Evolutionary conservation across 2,797 vertebrate genomes (phyloP).

Genomic region (Eospalax fontanierii): DNA sequence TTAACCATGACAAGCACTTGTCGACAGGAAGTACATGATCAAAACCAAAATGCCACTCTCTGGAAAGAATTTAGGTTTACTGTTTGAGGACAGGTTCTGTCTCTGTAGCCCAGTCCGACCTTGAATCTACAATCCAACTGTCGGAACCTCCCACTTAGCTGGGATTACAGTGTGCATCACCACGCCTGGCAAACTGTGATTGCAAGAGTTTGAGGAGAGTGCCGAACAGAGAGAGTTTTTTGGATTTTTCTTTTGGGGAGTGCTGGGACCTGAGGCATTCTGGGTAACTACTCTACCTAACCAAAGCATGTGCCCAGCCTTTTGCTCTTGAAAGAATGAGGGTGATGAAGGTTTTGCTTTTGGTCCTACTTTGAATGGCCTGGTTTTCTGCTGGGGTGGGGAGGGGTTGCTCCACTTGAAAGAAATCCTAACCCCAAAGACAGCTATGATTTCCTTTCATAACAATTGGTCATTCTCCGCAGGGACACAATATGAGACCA

Average conservation of each 20-base stretch:
- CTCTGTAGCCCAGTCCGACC: neutral
- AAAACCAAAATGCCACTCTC: neutral
- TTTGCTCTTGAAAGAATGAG: neutral
- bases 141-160: neutral
- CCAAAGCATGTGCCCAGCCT: neutral
- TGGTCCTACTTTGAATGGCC: neutral
- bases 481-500: neutral
- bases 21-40: neutral
- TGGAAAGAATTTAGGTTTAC: neutral
- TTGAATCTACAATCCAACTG: neutral
- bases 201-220: neutral
- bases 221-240: neutral
- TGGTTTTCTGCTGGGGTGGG: neutral
- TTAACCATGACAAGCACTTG: neutral
- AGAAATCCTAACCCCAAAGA: neutral
- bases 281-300: neutral
- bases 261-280: neutral
- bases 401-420: slow-evolving; percentile 4
- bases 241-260: neutral
- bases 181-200: neutral
- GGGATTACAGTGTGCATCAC: neutral
- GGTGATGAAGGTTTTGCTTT: neutral
- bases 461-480: slow-evolving; percentile 27
- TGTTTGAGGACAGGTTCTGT: neutral
- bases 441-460: neutral